Evolutionary conservation across 1,140 invertebrate genomes (phyloP).

Genomic region (Drosophila mayri): DNA sequence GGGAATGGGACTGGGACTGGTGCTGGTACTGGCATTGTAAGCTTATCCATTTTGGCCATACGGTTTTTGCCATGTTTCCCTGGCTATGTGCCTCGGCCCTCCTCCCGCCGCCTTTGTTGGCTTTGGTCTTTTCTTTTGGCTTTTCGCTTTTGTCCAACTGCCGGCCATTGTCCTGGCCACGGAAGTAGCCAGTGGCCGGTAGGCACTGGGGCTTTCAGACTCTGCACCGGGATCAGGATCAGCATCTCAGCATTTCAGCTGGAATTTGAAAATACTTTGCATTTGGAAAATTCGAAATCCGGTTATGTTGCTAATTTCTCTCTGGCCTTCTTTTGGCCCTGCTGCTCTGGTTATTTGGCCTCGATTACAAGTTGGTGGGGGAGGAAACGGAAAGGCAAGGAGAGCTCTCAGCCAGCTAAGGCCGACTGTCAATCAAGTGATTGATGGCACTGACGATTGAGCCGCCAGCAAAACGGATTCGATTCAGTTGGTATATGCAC

Average conservation of each 20-base stretch:
- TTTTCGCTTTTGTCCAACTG: slow-evolving; percentile 63
- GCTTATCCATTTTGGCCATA: slow-evolving; percentile 82
- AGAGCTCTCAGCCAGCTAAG: slow-evolving; percentile 46
- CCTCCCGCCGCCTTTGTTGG: slow-evolving; percentile 41
- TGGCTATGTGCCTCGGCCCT: slow-evolving; percentile 9
- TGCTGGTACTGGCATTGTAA: slow-evolving; percentile 39
- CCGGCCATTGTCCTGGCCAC: slow-evolving; percentile 46
- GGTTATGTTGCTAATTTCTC: slow-evolving; percentile 76
- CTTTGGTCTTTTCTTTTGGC: slow-evolving; percentile 62
- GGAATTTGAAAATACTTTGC: slow-evolving; percentile 69
- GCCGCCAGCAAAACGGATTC: slow-evolving; percentile 43
- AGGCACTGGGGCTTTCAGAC: slow-evolving; percentile 7
- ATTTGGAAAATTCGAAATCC: slow-evolving; percentile 68
- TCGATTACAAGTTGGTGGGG: slow-evolving; percentile 59
- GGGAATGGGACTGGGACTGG: background rate
- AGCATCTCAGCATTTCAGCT: slow-evolving; percentile 20
- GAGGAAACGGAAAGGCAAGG: background rate
- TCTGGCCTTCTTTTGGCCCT: slow-evolving; percentile 1
- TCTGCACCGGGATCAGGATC: slow-evolving; percentile 6
- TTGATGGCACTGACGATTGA: slow-evolving; percentile 78
- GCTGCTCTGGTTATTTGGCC: slow-evolving; percentile 30
- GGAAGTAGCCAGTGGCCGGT: slow-evolving; percentile 53
- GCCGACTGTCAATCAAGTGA: slow-evolving; percentile 70
- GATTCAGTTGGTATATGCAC: slow-evolving; percentile 20
- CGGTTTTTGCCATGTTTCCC: slow-evolving; percentile 54